A percentile compares a stretch with the other conserved stretches of the same genome.
Conservation (phyloP, 2,113 vertebrate species). For the Ardeotis arabs region DNA sequence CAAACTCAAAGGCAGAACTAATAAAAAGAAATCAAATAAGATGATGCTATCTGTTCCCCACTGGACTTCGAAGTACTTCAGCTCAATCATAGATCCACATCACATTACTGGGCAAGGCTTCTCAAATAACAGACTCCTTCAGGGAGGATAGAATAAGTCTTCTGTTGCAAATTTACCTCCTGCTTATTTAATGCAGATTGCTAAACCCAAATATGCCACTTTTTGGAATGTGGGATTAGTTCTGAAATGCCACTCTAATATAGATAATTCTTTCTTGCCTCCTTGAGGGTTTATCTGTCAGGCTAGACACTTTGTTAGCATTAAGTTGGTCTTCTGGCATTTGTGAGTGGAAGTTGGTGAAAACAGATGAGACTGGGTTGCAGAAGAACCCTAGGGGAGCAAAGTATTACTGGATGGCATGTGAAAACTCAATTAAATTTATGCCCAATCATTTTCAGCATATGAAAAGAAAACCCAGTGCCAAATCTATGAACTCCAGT, state of each 20-base stretch:
- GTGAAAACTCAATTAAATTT: constrained; percentile 65
- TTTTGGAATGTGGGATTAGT: constrained; percentile 72
- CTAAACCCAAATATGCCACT: constrained; percentile 69
- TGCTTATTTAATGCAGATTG: constrained; percentile 70
- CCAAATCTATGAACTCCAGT: background rate
- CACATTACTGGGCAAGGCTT: constrained; percentile 44
- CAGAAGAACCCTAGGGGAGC: constrained; percentile 45
- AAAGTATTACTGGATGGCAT: constrained; percentile 51
- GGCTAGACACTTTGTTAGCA: constrained; percentile 66
- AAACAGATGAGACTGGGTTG: constrained; percentile 67
- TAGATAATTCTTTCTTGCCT: constrained; percentile 64
- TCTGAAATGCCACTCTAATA: constrained; percentile 71
- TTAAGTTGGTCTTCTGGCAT: constrained; percentile 61
- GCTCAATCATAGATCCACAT: constrained; percentile 35
- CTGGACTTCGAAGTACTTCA: constrained; percentile 56
- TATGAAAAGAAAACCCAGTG: background rate
- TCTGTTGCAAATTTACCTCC: constrained; percentile 71
- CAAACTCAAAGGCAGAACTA: constrained; percentile 63
- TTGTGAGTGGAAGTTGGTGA: constrained; percentile 65
- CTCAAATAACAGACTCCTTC: constrained; percentile 64
- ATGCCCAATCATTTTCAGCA: constrained; percentile 22
- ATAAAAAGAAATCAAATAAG: constrained; percentile 67
- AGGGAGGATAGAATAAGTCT: constrained; percentile 48
- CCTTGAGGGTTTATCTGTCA: constrained; percentile 72
- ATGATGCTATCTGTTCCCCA: constrained; percentile 60